Evolutionary conservation across 2,888 invertebrate species (phyloP).

Genomic region (Brachylomia viminalis): DNA sequence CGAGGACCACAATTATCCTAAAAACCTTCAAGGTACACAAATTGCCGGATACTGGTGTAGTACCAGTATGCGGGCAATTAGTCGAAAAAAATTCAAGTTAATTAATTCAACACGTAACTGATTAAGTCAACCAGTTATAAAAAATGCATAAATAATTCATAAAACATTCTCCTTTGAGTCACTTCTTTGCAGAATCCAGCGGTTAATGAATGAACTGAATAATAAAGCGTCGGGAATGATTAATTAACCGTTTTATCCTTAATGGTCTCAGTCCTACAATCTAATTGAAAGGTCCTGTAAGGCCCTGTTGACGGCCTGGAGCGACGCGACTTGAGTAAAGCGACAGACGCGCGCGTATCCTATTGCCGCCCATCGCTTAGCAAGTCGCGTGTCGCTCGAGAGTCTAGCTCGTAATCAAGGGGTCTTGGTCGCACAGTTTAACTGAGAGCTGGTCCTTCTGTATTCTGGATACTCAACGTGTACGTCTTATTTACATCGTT

Average conservation of each 20-base stretch:
- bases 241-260: constrained; percentile 47
- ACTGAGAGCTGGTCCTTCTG: constrained; percentile 8
- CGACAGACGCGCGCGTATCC: accelerated
- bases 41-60: neutral
- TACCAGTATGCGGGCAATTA: too few species aligned
- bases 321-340: too few species aligned
- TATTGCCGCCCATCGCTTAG: neutral
- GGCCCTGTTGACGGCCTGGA: neutral
- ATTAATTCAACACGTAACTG: neutral
- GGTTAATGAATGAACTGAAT: constrained; percentile 46
- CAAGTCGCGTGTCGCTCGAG: neutral
- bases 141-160: constrained; percentile 41
- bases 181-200: constrained; percentile 11
- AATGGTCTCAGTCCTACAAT: constrained; percentile 16
- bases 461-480: too few species aligned
- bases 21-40: constrained; percentile 1
- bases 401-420: neutral
- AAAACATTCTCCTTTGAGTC: constrained; percentile 15
- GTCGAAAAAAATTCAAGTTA: neutral
- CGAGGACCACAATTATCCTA: neutral
- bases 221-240: constrained; percentile 33
- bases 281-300: constrained; percentile 17
- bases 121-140: constrained; percentile 6
- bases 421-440: constrained; percentile 7
- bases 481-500: too few species aligned